Base-by-base conservation (phyloP, 2,888 invertebrate species). In the Noctua fimbriata region DNA sequence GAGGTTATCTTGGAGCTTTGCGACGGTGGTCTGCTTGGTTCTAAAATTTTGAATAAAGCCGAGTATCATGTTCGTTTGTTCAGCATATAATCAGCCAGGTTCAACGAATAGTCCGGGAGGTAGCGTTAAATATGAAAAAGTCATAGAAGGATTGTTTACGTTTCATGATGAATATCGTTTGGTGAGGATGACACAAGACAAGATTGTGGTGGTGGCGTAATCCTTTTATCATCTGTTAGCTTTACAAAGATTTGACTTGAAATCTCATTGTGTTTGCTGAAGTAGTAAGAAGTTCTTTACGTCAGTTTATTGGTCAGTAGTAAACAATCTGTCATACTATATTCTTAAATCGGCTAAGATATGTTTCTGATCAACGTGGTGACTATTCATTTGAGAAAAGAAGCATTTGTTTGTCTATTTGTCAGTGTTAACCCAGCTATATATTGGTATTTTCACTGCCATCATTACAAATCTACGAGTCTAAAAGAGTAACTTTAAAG, bases 1-100 rank as follows among this genome's bases (percentile, higher is more conserved):
- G 47, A 78, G 49, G 73, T 84, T 84, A 82, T 84, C 82, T 74
- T 36, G 0, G 14, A 47, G 12, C 28, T 36, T 32, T 24, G n/a
- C 49, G n/a, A 73, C 32, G 32, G 32, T 18, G 32, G 12, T 58
- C 47, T 9, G 36, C 36, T 63, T 65, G n/a, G 9, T 52, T 52
- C 18, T 21, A 21, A 52, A 55, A 24, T 14, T 1, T n/a, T n/a
- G n/a, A 58, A 58, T n/a, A 58, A 58, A 58, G 2, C 63, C 21
- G 32, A 65, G 4, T 2, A 36, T 21, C 63, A 10, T 36, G 10
- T 21, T 21, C 10, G 21, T 63, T 21, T 10, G 18, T 32, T 63
- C 63, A 65, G 21, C 1, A 36, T 36, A 65, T 12, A 65, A 65
- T 36, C 10, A 21, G 63, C 63, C 21, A 65, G 21, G 32, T 65